These are phyloP conservation scores for Callinectes sapidus DNA, from an alignment of 2,888 invertebrate genomes.

Conservation along the genomic window DNA sequence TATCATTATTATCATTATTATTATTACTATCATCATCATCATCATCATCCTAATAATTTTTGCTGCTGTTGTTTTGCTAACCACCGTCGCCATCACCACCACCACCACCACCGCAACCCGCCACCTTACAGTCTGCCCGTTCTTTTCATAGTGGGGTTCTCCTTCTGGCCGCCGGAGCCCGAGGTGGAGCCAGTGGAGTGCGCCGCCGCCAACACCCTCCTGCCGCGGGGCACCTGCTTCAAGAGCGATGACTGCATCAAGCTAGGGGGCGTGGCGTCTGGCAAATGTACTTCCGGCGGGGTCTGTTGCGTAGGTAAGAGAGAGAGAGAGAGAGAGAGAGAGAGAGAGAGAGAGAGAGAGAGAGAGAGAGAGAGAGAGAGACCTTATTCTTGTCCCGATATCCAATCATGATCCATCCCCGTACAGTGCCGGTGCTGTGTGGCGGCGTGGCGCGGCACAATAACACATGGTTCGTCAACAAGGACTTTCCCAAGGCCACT, in stretches of 20 bases:
- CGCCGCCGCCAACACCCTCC: slow-evolving; percentile 43
- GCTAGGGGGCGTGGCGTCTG: slow-evolving; percentile 47
- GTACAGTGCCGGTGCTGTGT: slow-evolving; percentile 58
- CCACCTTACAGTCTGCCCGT: neutral
- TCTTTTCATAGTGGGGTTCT: slow-evolving; percentile 52
- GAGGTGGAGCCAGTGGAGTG: slow-evolving; percentile 35
- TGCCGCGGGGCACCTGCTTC: slow-evolving; percentile 56
- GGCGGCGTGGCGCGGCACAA: slow-evolving; percentile 37
- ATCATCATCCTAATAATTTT: no score
- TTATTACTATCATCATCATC: neutral
- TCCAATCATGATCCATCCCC: neutral
- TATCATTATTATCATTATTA: no score
- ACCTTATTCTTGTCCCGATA: neutral
- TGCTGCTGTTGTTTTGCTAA: no score
- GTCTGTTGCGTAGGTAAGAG: slow-evolving; percentile 62
- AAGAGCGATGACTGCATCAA: neutral
- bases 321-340: neutral
- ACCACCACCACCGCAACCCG: neutral
- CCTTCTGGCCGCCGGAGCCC: slow-evolving; percentile 48
- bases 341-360: neutral
- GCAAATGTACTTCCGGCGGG: slow-evolving; percentile 51
- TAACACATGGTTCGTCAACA: slow-evolving; percentile 66
- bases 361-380: neutral
- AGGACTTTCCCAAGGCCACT: slow-evolving; percentile 50
- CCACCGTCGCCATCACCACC: neutral